Conservation (phyloP, 2,888 invertebrate species). For the Phrixothrix hirtus region DNA sequence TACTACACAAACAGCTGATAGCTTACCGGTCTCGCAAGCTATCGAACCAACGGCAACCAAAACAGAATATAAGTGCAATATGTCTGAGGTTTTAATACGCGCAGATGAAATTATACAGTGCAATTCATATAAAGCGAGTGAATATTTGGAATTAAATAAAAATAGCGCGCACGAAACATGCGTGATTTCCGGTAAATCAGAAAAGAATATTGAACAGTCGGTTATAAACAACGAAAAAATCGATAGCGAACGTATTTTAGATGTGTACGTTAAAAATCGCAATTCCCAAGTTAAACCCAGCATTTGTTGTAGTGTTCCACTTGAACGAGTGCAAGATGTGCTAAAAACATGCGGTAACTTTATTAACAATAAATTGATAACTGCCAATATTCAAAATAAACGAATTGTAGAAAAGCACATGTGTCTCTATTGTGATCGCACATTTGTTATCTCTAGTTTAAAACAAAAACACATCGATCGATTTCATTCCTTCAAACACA, state of each 20-base stretch:
- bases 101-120: conserved; percentile 4
- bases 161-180: conserved; percentile 3
- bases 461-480: conserved; percentile 56
- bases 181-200: conserved; percentile 1
- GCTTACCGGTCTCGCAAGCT: conserved; percentile 38
- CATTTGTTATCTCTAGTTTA: conserved; percentile 53
- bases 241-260: neutral
- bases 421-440: conserved; percentile 56
- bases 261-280: neutral
- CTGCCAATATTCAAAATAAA: neutral
- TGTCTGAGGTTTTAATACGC: conserved; percentile 18
- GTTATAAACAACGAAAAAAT: neutral
- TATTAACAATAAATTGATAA: conserved; percentile 2
- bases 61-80: conserved; percentile 41
- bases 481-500: conserved; percentile 52
- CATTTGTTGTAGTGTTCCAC: conserved; percentile 52
- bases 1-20: conserved; percentile 39
- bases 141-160: neutral
- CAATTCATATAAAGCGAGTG: neutral
- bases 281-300: conserved; percentile 35
- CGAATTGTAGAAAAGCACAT: conserved; percentile 43
- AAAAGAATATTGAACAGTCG: conserved; percentile 4
- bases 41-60: conserved; percentile 43
- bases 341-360: conserved; percentile 35
- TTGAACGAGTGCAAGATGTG: conserved; percentile 49